These are phyloP conservation scores for Sternotherus odoratus DNA, from an alignment of 2,797 vertebrate genomes.

Conservation along the genomic window DNA sequence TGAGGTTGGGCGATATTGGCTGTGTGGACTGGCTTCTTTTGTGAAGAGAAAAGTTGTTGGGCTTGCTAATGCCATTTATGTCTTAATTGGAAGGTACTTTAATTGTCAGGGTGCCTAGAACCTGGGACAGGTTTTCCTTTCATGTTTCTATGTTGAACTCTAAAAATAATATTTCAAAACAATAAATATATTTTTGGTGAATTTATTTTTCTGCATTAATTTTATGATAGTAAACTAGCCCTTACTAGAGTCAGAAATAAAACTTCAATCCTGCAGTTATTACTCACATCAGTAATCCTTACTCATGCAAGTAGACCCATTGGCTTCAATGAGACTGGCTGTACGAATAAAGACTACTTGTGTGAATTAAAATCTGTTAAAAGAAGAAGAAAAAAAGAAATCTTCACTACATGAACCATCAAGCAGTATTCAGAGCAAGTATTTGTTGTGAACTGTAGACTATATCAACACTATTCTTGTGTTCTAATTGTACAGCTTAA, in stretches of 20 bases:
- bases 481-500: too few species aligned
- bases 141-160: background rate
- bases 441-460: too few species aligned
- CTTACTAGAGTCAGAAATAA: background rate
- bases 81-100: background rate
- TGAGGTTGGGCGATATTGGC: background rate
- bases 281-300: background rate
- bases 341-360: background rate
- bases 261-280: background rate
- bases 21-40: background rate
- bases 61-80: background rate
- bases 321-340: background rate
- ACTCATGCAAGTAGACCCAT: background rate
- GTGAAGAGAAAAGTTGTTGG: background rate
- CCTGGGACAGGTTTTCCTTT: background rate
- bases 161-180: background rate
- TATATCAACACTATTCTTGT: too few species aligned
- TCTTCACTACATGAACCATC: too few species aligned
- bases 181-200: background rate
- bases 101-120: background rate
- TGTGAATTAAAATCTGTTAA: too few species aligned
- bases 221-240: background rate
- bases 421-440: too few species aligned
- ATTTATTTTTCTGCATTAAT: background rate
- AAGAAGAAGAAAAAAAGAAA: too few species aligned